Base-by-base conservation (phyloP, 2,888 invertebrate genomes). In the Coelopa pilipes region DNA sequence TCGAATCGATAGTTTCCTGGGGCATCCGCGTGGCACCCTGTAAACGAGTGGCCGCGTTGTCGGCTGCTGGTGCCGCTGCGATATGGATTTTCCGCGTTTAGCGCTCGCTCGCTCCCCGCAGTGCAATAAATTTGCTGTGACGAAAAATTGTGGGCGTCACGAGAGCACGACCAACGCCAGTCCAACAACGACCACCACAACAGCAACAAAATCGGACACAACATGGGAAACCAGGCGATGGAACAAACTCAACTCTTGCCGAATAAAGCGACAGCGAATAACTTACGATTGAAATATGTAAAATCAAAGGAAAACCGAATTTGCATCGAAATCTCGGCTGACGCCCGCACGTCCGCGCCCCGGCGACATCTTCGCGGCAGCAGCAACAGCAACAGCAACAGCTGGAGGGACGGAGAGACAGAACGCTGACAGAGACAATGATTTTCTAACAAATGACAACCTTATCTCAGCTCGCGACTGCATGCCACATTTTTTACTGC, bases 111-210 rank as follows among this genome's bases (percentile, higher is more conserved):
- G 34, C 34, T 34, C 34, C 4, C 34, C 34, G 34, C 34, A 15
- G 11, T 19, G 60, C 60, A 66, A 66, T 66, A 66, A 66, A 66
- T 66, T 45, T 17, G 12, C 50, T 7, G 21, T n/a, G n/a, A 49
- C 24, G 24, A 66, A 47, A 49, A 66, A 49, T 66, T 66, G 66
- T 66, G 34, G 66, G 66, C 66, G 66, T 66, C 49, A 21, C 57
- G n/a, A 17, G 57, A 57, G 15, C 21, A 19, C 19, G 21, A 19
- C 19, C 17, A 57, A 17, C 1, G 7, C 17, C 57, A 57, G 1
- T 11, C 10, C n/a, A 57, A 21, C n/a, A 34, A 34, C 34, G 7
- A 34, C 34, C 34, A 34, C 34, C 34, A 34, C 34, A 34, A 34
- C 34, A 34, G 7, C 34, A 34, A 34, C 34, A 34, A 34, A 34